Evolutionary conservation across 2,797 vertebrate genomes (phyloP).

Genomic region (Rousettus madagascariensis): DNA sequence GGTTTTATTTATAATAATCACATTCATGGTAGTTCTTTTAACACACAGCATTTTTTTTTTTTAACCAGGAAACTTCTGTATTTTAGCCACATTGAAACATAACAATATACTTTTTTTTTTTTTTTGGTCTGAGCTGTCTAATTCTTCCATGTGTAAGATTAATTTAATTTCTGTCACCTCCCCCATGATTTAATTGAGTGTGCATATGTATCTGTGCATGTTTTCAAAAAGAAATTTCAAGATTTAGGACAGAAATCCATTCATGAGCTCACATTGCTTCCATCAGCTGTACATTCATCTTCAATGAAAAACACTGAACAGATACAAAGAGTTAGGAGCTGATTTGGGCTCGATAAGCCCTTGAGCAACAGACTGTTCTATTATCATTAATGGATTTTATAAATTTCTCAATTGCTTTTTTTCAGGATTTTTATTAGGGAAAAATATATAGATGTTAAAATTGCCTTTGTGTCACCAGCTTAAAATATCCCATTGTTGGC

Average conservation of each 20-base stretch:
- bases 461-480: neutral
- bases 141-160: neutral
- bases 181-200: neutral
- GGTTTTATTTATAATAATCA: neutral
- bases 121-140: neutral
- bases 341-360: neutral
- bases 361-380: neutral
- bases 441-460: constrained; percentile 17
- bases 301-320: neutral
- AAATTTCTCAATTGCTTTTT: constrained; percentile 30
- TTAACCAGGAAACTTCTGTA: neutral
- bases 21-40: neutral
- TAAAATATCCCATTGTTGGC: constrained; percentile 43
- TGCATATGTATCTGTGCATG: neutral
- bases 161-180: constrained; percentile 40
- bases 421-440: neutral
- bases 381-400: constrained; percentile 5
- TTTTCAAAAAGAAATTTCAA: constrained; percentile 24
- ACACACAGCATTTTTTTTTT: neutral
- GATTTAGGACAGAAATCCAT: constrained; percentile 27
- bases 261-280: constrained; percentile 1
- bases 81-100: neutral
- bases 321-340: neutral
- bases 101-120: constrained; percentile 9
- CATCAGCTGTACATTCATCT: neutral